Conservation (phyloP, 1,140 invertebrate genomes). For the Zaprionus capensis region DNA sequence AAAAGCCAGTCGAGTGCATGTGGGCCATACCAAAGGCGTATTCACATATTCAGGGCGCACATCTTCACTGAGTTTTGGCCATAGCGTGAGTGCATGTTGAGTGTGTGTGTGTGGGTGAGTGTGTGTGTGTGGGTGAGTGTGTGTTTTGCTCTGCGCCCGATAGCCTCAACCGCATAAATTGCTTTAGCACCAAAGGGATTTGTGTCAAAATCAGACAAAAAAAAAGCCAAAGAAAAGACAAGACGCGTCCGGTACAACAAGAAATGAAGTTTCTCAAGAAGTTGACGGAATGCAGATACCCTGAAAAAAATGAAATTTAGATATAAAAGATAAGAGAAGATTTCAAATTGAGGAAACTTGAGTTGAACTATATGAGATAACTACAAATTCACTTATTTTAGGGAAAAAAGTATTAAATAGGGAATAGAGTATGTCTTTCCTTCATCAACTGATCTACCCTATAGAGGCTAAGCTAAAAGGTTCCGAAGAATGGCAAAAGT, state of each 20-base stretch:
- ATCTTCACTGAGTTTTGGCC: conserved; percentile 41
- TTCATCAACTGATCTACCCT: not conserved
- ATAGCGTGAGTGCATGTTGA: conserved; percentile 25
- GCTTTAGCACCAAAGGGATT: conserved; percentile 82
- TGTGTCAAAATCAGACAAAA: conserved; percentile 78
- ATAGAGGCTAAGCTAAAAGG: not conserved
- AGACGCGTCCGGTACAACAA: conserved; percentile 43
- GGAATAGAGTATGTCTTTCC: not conserved
- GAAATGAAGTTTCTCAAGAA: conserved; percentile 13
- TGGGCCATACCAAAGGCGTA: conserved; percentile 41
- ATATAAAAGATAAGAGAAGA: not conserved
- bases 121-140: conserved; percentile 33
- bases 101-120: conserved; percentile 31
- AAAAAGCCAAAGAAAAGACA: conserved; percentile 65
- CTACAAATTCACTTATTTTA: too few relatives aligned
- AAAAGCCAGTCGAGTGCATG: conserved; percentile 68
- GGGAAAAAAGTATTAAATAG: too few relatives aligned
- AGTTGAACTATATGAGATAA: too few relatives aligned
- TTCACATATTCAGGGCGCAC: conserved; percentile 45
- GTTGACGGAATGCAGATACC: conserved; percentile 38
- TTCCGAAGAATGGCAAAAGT: conserved; percentile 53
- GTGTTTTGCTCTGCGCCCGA: conserved; percentile 20
- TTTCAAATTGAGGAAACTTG: not conserved
- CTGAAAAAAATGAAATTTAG: not conserved
- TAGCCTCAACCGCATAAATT: conserved; percentile 75